Base-by-base conservation (phyloP, 2,113 vertebrate species). In the Ailurus styani region DNA sequence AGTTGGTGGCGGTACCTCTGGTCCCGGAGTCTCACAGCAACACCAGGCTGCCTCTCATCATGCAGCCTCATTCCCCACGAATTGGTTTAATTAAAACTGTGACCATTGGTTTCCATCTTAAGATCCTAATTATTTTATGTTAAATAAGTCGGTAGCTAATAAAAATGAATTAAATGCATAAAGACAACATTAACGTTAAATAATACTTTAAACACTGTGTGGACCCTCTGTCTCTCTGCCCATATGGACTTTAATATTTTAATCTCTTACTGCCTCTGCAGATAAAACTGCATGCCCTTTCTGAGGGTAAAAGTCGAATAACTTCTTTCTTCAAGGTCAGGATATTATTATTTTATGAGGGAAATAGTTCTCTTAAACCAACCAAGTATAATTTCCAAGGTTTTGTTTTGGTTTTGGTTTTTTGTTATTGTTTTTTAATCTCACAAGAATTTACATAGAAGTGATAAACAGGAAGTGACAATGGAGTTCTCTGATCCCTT, bases 61-160 rank as follows among this genome's bases (percentile, higher is more conserved):
- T 37, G 72, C 90, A 87, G 72, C 64, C 92, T 86, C 45, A 95
- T 83, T 97, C 81, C 92, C 96, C n/a, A 64, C 11, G 54, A 92
- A 95, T 88, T 50, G 84, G 45, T 60, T 85, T 94, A 87, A 96
- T 96, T 96, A 91, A 96, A 95, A 78, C 27, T 34, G 45, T 96
- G 77, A 75, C 75, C 90, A 95, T 90, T 45, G 82, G 87, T 82
- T 96, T 90, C 92, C 93, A 96, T 97, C 96, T 96, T 78, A 88
- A 98, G 93, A 66, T 83, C 77, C 95, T 97, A 95, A 97, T 95
- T 94, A 93, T 97, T 97, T 94, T 83, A 87, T 90, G 94, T 94
- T 95, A 98, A 94, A 87, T 94, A 91, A 95, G 93, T 90, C 45
- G 27, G 90, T 78, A 55, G 94, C 87, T 96, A 93, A 93, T 97